Evolutionary conservation across 2,888 invertebrate genomes (phyloP).

Genomic region (Drosophila parthenogenetica): DNA sequence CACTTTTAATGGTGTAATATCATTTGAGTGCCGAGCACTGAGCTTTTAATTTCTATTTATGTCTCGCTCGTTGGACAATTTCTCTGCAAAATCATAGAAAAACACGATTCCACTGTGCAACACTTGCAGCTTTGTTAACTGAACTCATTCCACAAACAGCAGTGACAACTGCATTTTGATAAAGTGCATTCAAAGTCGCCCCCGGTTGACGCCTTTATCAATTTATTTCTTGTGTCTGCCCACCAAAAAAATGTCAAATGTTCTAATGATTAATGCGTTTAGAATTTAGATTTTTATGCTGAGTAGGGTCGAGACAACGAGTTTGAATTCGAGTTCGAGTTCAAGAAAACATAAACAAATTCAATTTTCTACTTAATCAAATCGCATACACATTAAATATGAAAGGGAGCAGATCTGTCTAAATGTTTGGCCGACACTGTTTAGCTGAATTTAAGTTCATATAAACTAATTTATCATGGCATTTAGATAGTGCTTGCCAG

Average conservation of each 20-base stretch:
- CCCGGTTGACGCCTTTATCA: conserved; percentile 73
- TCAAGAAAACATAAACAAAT: conserved; percentile 67
- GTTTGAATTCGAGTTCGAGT: conserved; percentile 4
- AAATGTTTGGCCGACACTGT: conserved; percentile 25
- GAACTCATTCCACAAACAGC: no score
- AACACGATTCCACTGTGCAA: conserved; percentile 3
- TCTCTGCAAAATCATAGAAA: conserved; percentile 39
- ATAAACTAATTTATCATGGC: conserved; percentile 74
- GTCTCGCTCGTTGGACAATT: conserved; percentile 64
- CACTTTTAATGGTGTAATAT: conserved; percentile 79
- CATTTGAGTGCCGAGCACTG: conserved; percentile 58
- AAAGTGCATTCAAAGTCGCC: conserved; percentile 67
- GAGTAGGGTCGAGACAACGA: conserved; percentile 31
- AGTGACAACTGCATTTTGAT: conserved; percentile 65
- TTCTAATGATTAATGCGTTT: conserved; percentile 68
- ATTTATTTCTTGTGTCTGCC: conserved; percentile 37
- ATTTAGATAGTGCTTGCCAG: conserved; percentile 70
- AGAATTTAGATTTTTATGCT: conserved; percentile 31
- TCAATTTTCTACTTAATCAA: conserved; percentile 77
- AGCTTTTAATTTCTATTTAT: conserved; percentile 78
- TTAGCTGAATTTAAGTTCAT: conserved; percentile 69
- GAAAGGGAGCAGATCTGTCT: conserved; percentile 56
- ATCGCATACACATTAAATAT: no score
- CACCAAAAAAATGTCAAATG: conserved; percentile 62
- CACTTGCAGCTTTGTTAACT: conserved; percentile 28